Conservation (phyloP, 2,888 invertebrate genomes). For the Drosophila leonis region DNA sequence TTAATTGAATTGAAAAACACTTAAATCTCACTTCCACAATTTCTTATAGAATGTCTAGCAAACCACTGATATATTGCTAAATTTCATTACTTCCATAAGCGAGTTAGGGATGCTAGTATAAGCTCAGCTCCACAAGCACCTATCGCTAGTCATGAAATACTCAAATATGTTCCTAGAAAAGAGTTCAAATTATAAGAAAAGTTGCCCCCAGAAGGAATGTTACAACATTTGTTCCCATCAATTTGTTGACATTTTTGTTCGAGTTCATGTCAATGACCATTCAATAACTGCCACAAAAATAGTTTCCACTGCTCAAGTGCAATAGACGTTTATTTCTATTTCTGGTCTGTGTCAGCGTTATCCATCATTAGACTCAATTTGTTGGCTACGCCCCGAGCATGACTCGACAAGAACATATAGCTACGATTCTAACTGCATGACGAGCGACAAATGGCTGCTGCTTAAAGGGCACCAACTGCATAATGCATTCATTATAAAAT, state of each 20-base stretch:
- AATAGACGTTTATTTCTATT: conserved; percentile 10
- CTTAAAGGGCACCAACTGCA: conserved; percentile 38
- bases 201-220: background rate
- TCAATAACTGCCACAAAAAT: conserved; percentile 59
- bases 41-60: too few relatives aligned
- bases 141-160: background rate
- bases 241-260: conserved; percentile 70
- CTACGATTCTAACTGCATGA: conserved; percentile 61
- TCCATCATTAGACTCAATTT: conserved; percentile 78
- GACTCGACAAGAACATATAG: conserved; percentile 56
- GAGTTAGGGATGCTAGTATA: background rate
- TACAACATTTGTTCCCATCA: conserved; percentile 36
- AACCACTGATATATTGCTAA: too few relatives aligned
- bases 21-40: too few relatives aligned
- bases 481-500: conserved; percentile 75
- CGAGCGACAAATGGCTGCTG: conserved; percentile 41
- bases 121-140: background rate
- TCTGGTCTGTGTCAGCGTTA: conserved; percentile 48
- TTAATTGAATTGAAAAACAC: too few relatives aligned
- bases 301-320: conserved; percentile 70
- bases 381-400: conserved; percentile 71
- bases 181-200: background rate
- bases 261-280: conserved; percentile 68
- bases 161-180: background rate
- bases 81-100: too few relatives aligned